Percentiles rank a stretch among this genome's conserved stretches.
These are phyloP conservation scores for Chirona hameri DNA, from an alignment of 2,888 invertebrate genomes.

Conservation along the genomic window DNA sequence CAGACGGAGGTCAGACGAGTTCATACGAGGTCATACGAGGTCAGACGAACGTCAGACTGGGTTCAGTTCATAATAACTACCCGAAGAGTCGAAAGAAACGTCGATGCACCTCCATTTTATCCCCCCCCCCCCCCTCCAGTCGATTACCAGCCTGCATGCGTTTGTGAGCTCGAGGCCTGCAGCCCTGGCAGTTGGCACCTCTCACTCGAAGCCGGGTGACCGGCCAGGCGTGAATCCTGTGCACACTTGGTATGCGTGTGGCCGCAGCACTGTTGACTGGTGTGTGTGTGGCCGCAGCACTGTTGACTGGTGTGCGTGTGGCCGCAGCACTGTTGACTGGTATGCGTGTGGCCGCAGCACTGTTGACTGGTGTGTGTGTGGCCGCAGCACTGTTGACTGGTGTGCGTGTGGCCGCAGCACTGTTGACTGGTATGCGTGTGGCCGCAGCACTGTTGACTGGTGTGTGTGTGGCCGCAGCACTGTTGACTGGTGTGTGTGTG, in stretches of 20 bases:
- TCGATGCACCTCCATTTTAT: no score
- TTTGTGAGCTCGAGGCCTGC: no score
- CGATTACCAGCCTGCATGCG: no score
- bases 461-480: not conserved
- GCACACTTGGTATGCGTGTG: constrained; percentile 1
- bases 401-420: not conserved
- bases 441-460: not conserved
- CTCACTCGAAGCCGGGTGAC: no score
- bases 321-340: not conserved
- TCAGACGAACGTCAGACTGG: no score
- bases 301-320: not conserved
- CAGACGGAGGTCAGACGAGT: no score
- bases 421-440: not conserved
- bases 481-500: not conserved
- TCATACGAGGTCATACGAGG: no score
- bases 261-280: not conserved
- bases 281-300: not conserved
- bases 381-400: not conserved
- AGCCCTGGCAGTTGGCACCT: no score
- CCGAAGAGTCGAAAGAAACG: no score
- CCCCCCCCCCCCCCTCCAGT: no score
- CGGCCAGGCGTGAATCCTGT: no score
- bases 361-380: not conserved
- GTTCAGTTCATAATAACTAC: no score
- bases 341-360: not conserved